A percentile compares a stretch with the other conserved stretches of the same genome.
These are phyloP conservation scores for Pangasius larnaudii DNA, from an alignment of 2,797 vertebrate species.

Conservation along the genomic window DNA sequence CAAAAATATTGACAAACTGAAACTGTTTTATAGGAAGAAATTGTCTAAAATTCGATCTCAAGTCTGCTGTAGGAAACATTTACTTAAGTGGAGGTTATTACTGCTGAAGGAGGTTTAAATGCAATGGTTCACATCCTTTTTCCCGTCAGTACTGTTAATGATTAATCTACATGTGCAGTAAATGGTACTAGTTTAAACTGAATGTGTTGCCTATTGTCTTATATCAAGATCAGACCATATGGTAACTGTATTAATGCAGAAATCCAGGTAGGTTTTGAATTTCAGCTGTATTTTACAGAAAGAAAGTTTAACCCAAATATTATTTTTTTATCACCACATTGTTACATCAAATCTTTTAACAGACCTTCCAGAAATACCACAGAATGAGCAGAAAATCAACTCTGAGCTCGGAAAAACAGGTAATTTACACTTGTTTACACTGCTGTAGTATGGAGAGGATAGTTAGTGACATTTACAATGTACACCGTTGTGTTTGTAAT, in stretches of 20 bases:
- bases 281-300: neutral
- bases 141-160: neutral
- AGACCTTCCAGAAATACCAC: neutral
- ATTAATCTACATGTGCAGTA: neutral
- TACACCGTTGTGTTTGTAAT: neutral
- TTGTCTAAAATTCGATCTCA: neutral
- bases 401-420: neutral
- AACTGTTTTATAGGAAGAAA: neutral
- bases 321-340: neutral
- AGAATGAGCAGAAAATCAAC: neutral
- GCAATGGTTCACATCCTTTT: neutral
- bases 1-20: neutral
- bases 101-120: neutral
- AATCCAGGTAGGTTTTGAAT: neutral
- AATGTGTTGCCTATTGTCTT: neutral
- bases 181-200: neutral
- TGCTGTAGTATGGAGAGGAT: neutral
- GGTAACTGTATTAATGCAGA: neutral
- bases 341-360: neutral
- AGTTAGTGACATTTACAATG: neutral
- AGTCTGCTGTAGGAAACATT: neutral
- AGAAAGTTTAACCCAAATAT: neutral
- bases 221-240: neutral
- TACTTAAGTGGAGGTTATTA: neutral
- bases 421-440: neutral